phyloP scores from a whole-genome alignment of 2,888 invertebrate species.

The Alloscopus bannaensis region DNA sequence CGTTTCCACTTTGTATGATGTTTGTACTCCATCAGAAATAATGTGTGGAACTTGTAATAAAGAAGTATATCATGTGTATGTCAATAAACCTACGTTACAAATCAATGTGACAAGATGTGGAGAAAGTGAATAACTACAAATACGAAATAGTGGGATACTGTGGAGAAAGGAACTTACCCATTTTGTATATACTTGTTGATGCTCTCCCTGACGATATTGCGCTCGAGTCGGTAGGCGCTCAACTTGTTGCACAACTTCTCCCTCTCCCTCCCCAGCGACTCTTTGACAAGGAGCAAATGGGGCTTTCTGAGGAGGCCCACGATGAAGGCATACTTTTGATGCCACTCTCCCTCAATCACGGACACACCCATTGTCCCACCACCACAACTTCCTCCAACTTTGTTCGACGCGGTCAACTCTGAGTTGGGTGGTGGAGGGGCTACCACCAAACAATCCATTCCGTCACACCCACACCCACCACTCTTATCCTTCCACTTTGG shows the following conservation, averaged over 20 bases:
- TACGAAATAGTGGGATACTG: too few species aligned
- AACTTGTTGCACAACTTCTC: conserved; percentile 69
- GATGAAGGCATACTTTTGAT: conserved; percentile 72
- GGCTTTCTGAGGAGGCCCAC: conserved; percentile 70
- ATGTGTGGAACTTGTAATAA: too few species aligned
- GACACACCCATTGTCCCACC: neutral
- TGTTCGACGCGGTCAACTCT: too few species aligned
- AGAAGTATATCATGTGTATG: too few species aligned
- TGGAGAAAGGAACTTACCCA: conserved; percentile 63
- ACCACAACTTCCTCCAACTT: neutral
- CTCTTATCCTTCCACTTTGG: conserved; percentile 21
- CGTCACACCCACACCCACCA: conserved; percentile 25
- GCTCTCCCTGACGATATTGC: conserved; percentile 68
- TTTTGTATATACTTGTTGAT: conserved; percentile 66
- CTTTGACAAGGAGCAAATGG: conserved; percentile 69
- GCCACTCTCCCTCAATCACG: conserved; percentile 70
- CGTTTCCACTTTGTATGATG: too few species aligned
- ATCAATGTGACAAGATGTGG: neutral
- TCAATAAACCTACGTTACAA: too few species aligned
- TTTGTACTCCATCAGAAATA: too few species aligned
- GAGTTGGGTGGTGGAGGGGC: neutral
- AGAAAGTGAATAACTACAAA: neutral
- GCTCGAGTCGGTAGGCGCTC: conserved; percentile 69
- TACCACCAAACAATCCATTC: conserved; percentile 4
- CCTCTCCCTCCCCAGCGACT: conserved; percentile 65